A percentile compares a stretch with the other conserved stretches of the same genome.
Conservation (phyloP, 2,113 vertebrate genomes). For the Elephantulus edwardii region DNA sequence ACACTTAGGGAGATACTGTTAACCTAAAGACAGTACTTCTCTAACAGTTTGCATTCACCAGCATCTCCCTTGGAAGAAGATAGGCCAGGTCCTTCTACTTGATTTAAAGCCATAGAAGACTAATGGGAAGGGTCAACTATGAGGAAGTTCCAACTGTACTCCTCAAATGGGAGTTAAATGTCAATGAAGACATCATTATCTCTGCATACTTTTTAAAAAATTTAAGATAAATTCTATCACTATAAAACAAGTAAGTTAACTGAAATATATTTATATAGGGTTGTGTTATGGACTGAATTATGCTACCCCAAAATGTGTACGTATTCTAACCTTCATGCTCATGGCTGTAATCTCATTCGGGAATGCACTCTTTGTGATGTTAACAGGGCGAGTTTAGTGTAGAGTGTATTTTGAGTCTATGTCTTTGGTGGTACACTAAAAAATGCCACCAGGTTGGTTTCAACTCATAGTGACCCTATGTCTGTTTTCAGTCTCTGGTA, state of each 20-base stretch:
- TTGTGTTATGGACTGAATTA: neutral
- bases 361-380: neutral
- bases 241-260: constrained; percentile 78
- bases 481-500: too few relatives aligned
- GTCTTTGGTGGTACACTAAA: neutral
- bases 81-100: too few relatives aligned
- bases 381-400: neutral
- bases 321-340: neutral
- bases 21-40: too few relatives aligned
- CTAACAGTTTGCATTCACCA: too few relatives aligned
- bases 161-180: constrained; percentile 48
- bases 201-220: constrained; percentile 42
- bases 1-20: too few relatives aligned
- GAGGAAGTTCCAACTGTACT: too few relatives aligned
- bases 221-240: constrained; percentile 53
- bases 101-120: too few relatives aligned
- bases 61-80: too few relatives aligned
- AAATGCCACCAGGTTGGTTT: too few relatives aligned
- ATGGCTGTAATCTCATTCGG: neutral
- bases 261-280: constrained; percentile 76
- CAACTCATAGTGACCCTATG: too few relatives aligned
- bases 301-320: neutral
- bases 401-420: neutral
- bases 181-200: constrained; percentile 60
- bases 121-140: too few relatives aligned